A percentile compares a stretch with the other conserved stretches of the same genome.
Evolutionary conservation across 2,888 invertebrate species (phyloP).

Genomic region (Drosophila paramelanica): DNA sequence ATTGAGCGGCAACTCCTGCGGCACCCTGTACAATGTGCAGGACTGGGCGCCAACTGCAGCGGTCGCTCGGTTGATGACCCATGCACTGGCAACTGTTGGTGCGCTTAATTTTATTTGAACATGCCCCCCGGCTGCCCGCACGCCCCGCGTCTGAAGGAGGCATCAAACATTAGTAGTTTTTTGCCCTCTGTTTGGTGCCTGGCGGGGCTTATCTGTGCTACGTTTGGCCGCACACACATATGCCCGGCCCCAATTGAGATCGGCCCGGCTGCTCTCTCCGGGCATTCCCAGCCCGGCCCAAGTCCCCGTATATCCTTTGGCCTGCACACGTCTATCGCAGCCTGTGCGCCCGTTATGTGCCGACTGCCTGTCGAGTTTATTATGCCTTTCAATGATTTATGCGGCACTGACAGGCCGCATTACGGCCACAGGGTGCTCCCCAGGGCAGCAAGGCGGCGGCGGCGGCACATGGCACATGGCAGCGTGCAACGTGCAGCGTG

Average conservation of each 20-base stretch:
- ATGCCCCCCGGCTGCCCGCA: constrained; percentile 20
- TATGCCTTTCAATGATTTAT: constrained; percentile 69
- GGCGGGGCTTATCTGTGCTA: constrained; percentile 60
- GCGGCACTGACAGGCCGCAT: constrained; percentile 55
- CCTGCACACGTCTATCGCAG: constrained; percentile 19
- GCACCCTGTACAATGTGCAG: constrained; percentile 40
- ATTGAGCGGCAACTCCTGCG: too few relatives aligned
- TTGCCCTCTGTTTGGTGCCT: constrained; percentile 59
- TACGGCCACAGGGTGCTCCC: constrained; percentile 35
- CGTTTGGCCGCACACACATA: constrained; percentile 36
- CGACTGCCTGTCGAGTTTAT: constrained; percentile 59
- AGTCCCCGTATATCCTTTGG: constrained; percentile 24
- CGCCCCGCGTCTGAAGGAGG: not conserved
- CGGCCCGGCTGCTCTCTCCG: constrained; percentile 20
- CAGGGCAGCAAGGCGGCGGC: not conserved
- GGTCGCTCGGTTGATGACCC: constrained; percentile 70
- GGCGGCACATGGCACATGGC: not conserved
- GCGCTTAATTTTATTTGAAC: constrained; percentile 73
- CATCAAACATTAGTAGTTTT: constrained; percentile 65
- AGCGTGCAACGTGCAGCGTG: constrained; percentile 5
- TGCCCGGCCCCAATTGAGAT: constrained; percentile 51
- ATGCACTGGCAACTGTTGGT: constrained; percentile 61
- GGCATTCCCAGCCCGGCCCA: not conserved
- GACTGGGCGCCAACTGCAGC: constrained; percentile 30
- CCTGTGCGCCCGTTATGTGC: constrained; percentile 22